Evolutionary conservation across 2,113 vertebrate genomes (phyloP), one percentile per base, ranked within the genome.

Genomic region (Geococcyx californianus): DNA sequence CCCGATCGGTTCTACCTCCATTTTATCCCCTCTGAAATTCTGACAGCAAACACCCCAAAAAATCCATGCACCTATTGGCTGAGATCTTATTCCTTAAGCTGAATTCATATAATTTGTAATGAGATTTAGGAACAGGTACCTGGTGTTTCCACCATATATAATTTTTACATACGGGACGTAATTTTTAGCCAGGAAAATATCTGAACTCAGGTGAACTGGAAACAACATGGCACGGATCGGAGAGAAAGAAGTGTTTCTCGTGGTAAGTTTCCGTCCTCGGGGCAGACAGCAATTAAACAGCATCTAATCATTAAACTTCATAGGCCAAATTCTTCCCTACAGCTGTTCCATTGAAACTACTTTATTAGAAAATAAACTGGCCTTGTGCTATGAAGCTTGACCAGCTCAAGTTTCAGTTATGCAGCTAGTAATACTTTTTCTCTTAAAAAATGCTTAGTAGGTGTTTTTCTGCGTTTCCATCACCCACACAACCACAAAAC

Each of bases 261-360:
- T 74, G 33, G 78, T 23, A 78, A 63, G 73, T 20, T 87, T 80
- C 68, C 81, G 36, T 64, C 63, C 73, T 76, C 25, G n/a, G 38
- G 91, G 47, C 34, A 86, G 47, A 59, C 47, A 83, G 70, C 56
- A 93, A 87, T 87, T 84, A 60, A 93, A 87, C 26, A 94, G 31
- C 44, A 92, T 94, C 56, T 87, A 94, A 90, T 84, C 83, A 88
- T 95, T 93, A 94, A 94, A 94, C 68, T 78, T 59, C 73, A 72
- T 7, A 75, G 25, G 40, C 36, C 72, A 91, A 92, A 63, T 93
- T 78, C 63, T 95, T 96, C 80, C 66, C 74, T 75, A 89, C 47
- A 62, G 93, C 80, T 81, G 79, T 74, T 75, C 36, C 63, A 51
- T 1, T 89, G 44, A 90, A 95, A 78, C 56, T 20, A n/a, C 56